phyloP scores from a whole-genome alignment of 2,113 vertebrate genomes.

The Pygoscelis adeliae region DNA sequence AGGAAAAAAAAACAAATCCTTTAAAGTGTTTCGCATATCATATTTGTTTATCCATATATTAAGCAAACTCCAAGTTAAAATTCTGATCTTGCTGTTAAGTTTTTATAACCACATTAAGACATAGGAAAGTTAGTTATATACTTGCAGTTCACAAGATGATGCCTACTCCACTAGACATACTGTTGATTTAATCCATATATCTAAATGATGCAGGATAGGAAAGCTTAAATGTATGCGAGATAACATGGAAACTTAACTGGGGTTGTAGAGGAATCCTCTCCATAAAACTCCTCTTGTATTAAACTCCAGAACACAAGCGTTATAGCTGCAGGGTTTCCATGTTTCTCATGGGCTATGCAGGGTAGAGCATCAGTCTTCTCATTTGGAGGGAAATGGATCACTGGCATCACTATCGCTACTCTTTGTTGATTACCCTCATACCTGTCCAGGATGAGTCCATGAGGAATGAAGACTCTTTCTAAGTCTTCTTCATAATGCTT shows the following conservation, averaged over 20 bases:
- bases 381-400: neutral
- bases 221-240: neutral
- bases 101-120: neutral
- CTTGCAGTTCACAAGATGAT: neutral
- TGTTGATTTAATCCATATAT: neutral
- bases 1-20: neutral
- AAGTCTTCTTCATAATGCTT: constrained; percentile 81
- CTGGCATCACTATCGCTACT: neutral
- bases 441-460: constrained; percentile 86
- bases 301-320: neutral
- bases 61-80: neutral
- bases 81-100: neutral
- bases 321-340: neutral
- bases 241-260: neutral
- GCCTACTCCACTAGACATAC: neutral
- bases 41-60: neutral
- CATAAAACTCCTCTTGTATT: neutral
- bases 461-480: constrained; percentile 83
- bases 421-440: constrained; percentile 19
- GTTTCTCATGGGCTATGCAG: neutral
- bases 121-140: neutral
- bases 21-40: neutral
- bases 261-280: neutral
- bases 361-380: neutral
- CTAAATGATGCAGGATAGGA: neutral